Evolutionary conservation across 2,113 vertebrate genomes (phyloP).

Genomic region (Mandrillus leucophaeus): DNA sequence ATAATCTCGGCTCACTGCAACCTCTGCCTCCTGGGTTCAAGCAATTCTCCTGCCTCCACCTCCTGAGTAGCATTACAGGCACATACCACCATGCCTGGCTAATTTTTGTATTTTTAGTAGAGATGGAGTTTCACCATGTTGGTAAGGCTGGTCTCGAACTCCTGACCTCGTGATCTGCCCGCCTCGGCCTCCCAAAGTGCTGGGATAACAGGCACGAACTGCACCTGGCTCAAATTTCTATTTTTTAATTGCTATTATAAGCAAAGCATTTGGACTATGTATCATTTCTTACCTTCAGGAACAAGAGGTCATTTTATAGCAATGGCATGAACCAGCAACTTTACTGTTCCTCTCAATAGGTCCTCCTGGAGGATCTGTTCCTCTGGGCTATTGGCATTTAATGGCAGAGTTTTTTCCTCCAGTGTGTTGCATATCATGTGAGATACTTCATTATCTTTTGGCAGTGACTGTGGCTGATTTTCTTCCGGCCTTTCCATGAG

Average conservation of each 20-base stretch:
- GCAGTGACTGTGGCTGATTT: neutral
- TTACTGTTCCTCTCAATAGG: neutral
- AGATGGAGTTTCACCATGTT: no score
- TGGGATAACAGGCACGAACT: no score
- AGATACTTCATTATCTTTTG: neutral
- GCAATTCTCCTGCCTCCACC: no score
- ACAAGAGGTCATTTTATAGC: neutral
- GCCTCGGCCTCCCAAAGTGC: no score
- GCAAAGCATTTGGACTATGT: neutral
- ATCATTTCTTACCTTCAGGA: neutral
- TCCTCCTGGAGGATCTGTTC: neutral
- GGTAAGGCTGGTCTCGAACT: no score
- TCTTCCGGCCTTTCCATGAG: neutral
- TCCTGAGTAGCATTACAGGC: no score
- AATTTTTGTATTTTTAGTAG: no score
- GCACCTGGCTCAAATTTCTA: neutral
- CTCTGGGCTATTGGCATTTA: neutral
- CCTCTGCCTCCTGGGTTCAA: no score
- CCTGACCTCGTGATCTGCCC: no score
- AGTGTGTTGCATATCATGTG: neutral
- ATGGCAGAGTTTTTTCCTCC: neutral
- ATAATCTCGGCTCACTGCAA: no score
- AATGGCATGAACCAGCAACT: neutral
- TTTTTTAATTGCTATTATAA: conserved; percentile 12
- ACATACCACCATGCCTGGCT: no score